Conservation (phyloP, 1,140 invertebrate species). For the Caenorhabditis briggsae region DNA sequence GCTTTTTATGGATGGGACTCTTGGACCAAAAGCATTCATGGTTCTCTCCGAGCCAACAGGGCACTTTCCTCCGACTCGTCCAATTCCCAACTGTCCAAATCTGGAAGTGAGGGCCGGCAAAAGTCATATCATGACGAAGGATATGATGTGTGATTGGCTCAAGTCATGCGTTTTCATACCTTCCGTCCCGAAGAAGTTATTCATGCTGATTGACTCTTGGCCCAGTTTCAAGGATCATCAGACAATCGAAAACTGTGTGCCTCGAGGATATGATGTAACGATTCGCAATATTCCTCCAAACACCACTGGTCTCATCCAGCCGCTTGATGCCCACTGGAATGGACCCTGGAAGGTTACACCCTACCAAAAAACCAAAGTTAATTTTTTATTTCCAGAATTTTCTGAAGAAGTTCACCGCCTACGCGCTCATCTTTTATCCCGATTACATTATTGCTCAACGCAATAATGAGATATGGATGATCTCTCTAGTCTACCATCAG, state of each 20-base stretch:
- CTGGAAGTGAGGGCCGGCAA: background rate
- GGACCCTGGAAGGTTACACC: conserved; percentile 11
- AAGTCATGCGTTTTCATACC: background rate
- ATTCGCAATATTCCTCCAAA: background rate
- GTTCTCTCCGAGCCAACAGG: background rate
- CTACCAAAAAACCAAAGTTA: too few relatives aligned
- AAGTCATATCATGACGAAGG: conserved; percentile 14
- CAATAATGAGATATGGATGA: background rate
- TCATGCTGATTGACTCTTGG: background rate
- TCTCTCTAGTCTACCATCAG: too few relatives aligned
- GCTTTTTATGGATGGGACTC: background rate
- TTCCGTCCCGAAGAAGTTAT: background rate
- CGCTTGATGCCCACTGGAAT: background rate
- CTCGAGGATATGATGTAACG: background rate
- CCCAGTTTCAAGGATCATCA: background rate
- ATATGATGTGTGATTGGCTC: background rate
- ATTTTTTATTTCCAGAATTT: too few relatives aligned
- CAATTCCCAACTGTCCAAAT: background rate
- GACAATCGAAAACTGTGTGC: background rate
- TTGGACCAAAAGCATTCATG: background rate
- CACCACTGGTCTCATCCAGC: background rate
- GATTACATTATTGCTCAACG: background rate
- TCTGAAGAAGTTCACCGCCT: background rate
- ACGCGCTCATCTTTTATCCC: background rate
- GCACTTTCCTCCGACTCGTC: background rate